Percentiles rank a stretch among this genome's conserved stretches.
phyloP scores from a whole-genome alignment of 2,888 invertebrate genomes.

The Lochmaea capreae region DNA sequence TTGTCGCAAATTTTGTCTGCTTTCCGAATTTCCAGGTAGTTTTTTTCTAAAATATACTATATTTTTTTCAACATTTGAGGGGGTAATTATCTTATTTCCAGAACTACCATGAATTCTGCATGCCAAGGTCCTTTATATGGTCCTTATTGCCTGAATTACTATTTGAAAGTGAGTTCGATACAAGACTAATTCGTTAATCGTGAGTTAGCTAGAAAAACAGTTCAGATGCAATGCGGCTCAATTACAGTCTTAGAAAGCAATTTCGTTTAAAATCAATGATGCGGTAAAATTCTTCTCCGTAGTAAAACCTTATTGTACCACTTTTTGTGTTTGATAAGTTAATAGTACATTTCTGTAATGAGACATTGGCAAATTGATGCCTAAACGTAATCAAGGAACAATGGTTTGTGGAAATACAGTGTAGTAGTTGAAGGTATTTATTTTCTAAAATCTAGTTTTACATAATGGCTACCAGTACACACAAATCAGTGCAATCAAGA shows the following conservation, averaged over 20 bases:
- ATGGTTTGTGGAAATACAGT: slow-evolving; percentile 5
- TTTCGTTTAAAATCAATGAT: slow-evolving; percentile 41
- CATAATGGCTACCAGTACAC: too few species aligned
- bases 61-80: too few species aligned
- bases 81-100: too few species aligned
- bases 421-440: not conserved
- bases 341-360: slow-evolving; percentile 38
- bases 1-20: too few species aligned
- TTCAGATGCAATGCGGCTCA: slow-evolving; percentile 31
- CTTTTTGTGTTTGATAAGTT: slow-evolving; percentile 42
- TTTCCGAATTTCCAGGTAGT: too few species aligned
- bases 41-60: too few species aligned
- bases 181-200: slow-evolving; percentile 22
- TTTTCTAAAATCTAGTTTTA: too few species aligned
- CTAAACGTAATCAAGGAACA: slow-evolving; percentile 34
- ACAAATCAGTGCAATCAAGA: too few species aligned
- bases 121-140: too few species aligned
- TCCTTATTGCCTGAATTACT: too few species aligned
- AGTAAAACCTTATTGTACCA: slow-evolving; percentile 42
- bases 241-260: slow-evolving; percentile 42
- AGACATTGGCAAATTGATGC: slow-evolving; percentile 41
- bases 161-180: slow-evolving; percentile 1
- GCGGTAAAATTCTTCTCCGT: slow-evolving; percentile 42
- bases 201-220: slow-evolving; percentile 31
- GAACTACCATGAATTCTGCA: too few species aligned